Conservation (phyloP, 92 coral and sea anemone species). For the Epizoanthus stellaris region DNA sequence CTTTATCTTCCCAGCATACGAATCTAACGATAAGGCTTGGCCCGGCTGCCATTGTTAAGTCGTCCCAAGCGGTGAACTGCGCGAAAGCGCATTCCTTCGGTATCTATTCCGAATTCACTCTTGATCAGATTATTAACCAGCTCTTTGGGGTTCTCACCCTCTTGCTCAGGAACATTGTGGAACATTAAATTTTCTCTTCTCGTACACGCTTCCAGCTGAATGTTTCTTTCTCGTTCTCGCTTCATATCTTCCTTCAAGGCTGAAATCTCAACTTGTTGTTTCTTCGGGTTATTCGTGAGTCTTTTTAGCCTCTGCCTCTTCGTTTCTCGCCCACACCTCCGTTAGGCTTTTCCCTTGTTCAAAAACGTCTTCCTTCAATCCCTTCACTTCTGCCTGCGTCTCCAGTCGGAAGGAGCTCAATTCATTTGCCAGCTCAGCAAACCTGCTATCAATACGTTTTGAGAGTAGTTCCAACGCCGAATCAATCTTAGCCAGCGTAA, state of each 20-base stretch:
- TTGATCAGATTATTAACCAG: background rate
- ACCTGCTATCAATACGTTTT: background rate
- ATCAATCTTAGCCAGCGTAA: background rate
- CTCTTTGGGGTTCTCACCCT: background rate
- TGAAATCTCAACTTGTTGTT: slow-evolving; percentile 1
- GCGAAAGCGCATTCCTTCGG: background rate
- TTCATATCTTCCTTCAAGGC: slow-evolving; percentile 1
- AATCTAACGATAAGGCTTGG: background rate
- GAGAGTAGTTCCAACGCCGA: background rate
- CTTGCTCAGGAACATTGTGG: background rate
- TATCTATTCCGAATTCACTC: background rate
- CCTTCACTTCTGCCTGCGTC: background rate
- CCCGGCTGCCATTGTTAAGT: background rate
- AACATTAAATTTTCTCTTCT: background rate
- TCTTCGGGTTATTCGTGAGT: background rate
- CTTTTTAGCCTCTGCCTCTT: background rate
- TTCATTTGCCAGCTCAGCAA: slow-evolving; percentile 8
- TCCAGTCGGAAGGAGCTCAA: background rate
- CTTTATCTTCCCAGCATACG: background rate
- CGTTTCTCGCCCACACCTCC: background rate
- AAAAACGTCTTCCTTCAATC: background rate
- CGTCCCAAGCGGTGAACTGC: background rate
- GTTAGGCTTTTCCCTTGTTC: background rate
- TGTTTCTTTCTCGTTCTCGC: slow-evolving; percentile 7
- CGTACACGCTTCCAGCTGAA: background rate